These are phyloP conservation scores for Crocuta crocuta DNA, from an alignment of 2,113 vertebrate species.

Conservation along the genomic window DNA sequence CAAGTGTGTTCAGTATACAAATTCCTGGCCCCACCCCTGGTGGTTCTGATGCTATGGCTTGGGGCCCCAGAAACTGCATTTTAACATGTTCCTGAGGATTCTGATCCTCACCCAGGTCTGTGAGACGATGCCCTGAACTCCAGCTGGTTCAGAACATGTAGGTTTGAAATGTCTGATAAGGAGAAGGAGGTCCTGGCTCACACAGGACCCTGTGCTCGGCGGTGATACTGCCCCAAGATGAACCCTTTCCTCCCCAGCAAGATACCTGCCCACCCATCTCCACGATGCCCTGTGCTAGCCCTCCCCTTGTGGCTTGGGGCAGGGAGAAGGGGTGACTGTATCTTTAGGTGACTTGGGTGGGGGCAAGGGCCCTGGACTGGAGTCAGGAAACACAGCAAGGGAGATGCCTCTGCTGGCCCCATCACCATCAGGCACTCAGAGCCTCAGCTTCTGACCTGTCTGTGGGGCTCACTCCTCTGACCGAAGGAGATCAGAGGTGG, in stretches of 20 bases:
- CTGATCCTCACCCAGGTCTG: neutral
- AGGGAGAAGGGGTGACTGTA: neutral
- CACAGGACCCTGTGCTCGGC: neutral
- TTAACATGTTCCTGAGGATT: neutral
- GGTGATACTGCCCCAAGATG: neutral
- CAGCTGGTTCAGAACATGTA: neutral
- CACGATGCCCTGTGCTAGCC: rapidly evolving
- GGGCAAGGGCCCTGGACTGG: neutral
- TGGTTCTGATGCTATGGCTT: neutral
- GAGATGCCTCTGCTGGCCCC: neutral
- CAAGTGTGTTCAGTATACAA: neutral
- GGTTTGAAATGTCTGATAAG: neutral
- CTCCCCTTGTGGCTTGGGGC: rapidly evolving
- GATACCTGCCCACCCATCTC: neutral
- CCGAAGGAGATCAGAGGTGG: neutral
- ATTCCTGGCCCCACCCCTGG: neutral
- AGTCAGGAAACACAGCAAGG: neutral
- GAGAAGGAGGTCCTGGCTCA: neutral
- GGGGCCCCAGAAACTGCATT: neutral
- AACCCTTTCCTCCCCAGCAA: neutral
- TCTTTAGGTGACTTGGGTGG: neutral
- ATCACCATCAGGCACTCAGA: neutral
- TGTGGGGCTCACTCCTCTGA: neutral
- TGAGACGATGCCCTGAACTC: neutral
- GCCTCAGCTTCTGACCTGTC: neutral